Evolutionary conservation across 1,140 invertebrate genomes (phyloP), one percentile per base, ranked within the genome.

Genomic region (Harpegnathos saltator): DNA sequence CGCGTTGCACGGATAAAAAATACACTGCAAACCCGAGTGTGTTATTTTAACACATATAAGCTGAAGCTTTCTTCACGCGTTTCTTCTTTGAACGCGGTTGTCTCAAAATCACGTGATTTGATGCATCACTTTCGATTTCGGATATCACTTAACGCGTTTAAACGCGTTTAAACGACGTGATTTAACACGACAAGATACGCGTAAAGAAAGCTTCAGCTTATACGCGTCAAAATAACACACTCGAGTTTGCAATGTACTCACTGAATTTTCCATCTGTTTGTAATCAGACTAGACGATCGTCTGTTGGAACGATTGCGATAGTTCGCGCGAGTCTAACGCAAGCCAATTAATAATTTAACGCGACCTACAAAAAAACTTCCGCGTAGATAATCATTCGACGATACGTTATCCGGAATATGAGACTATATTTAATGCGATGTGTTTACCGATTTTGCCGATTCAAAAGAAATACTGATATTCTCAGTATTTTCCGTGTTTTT

Each of bases 391-490:
- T 38, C 5, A 22, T n/a, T 38, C 11, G 19, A 24, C 38, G 50
- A 33, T 77, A 54, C 3, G 11, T 68, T 52, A 19, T 22, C 22
- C 19, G 17, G n/a, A 74, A 9, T 44, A 3, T 12, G 14, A 26
- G 14, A 12, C 26, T 77, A 77, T 56, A 77, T 68, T 66, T 77
- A 66, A 15, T 9, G 9, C 15, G 22, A 14, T 5, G 15, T 12
- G 29, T 77, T 75, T 50, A 50, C 14, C 14, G 26, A 75, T 62
- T 17, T 17, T 62, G 15, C 56, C 3, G 15, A 74, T 62, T 50
- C 33, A 62, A 11, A 33, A 12, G 19, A 77, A 54, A 66, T 38
- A 75, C 61, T 52, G 59, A n/a, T n/a, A 22, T 63, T 17, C 63
- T 74, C 24, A 48, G 33, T 4, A 38, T 80, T 59, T 4, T 12